Evolutionary conservation across 2,797 vertebrate genomes (phyloP).

Genomic region (Picus viridis): DNA sequence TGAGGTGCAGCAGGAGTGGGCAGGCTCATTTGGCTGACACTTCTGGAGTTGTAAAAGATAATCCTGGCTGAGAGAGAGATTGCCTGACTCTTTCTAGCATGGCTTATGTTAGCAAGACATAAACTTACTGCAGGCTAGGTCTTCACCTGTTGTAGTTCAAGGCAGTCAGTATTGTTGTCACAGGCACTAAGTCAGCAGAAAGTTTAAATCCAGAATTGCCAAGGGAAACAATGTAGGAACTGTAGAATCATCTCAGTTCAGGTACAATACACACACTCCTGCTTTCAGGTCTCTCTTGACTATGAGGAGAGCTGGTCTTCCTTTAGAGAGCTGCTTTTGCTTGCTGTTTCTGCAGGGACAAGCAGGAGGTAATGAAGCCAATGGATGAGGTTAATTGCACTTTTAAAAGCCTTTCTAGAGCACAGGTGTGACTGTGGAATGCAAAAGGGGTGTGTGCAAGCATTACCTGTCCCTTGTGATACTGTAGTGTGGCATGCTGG

Average conservation of each 20-base stretch:
- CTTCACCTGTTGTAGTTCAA: not conserved
- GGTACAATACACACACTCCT: not conserved
- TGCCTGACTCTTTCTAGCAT: not conserved
- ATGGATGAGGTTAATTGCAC: not conserved
- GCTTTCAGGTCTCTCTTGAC: not conserved
- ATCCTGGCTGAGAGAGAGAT: not conserved
- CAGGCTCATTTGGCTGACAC: not conserved
- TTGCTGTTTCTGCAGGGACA: not conserved
- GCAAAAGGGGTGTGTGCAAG: rapidly evolving
- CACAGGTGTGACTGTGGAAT: not conserved
- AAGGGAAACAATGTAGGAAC: not conserved
- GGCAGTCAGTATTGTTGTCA: not conserved
- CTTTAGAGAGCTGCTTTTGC: not conserved
- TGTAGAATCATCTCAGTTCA: not conserved
- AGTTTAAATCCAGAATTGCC: not conserved
- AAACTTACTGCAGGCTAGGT: not conserved
- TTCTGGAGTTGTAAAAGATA: not conserved
- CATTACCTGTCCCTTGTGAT: no score
- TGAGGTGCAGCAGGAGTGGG: not conserved
- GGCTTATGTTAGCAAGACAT: not conserved
- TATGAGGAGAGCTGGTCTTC: not conserved
- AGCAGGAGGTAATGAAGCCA: not conserved
- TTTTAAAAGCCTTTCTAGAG: not conserved
- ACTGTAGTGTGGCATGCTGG: no score
- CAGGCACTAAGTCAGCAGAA: not conserved